Evolutionary conservation across 2,888 invertebrate genomes (phyloP), one percentile per base, ranked within the genome.

Genomic region (Caenorhabditis doughertyi): DNA sequence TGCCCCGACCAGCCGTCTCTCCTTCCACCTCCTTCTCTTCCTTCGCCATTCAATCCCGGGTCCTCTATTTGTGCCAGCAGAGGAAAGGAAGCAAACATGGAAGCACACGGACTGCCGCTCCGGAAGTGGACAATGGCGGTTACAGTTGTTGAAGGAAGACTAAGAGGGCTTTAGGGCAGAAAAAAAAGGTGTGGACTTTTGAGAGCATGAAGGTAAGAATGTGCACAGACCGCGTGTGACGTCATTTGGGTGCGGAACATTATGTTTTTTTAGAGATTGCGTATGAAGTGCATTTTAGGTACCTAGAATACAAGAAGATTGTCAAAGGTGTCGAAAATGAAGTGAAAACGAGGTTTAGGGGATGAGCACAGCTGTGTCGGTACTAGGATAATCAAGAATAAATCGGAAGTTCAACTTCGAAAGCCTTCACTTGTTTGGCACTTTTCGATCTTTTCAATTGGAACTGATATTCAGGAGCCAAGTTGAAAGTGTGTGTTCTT

Each of bases 101-200:
- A 73, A 44, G 73, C 72, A 53, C 72, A 47, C 44, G 4, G 39
- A 65, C 49, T 49, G 71, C 18, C 56, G 42, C 60, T 16, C 58
- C 71, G 71, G 71, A 71, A 71, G 71, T 71, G 71, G 51, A 65
- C 51, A 65, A 51, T 65, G 64, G 32, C 49, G 65, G 47, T 65
- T 65, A 65, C 65, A 65, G 65, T 49, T 64, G 62, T 7, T 16
- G 8, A 27, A 21, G 9, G 7, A 1, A 39, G 21, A n/a, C n/a
- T 4, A 32, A 32, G 39, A 39, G 64, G 29, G 60, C 42, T 60
- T 13, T 18, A 3, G 44, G 44, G 25, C 9, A 49, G 8, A 11
- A n/a, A 44, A 29, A 29, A 49, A 32, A 65, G 65, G 65, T 65
- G 65, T 51, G 65, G 49, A 13, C 21, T 32, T 27, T 25, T 47